Evolutionary conservation across 2,113 vertebrate species (phyloP).

Genomic region (Halcyon malimbica): DNA sequence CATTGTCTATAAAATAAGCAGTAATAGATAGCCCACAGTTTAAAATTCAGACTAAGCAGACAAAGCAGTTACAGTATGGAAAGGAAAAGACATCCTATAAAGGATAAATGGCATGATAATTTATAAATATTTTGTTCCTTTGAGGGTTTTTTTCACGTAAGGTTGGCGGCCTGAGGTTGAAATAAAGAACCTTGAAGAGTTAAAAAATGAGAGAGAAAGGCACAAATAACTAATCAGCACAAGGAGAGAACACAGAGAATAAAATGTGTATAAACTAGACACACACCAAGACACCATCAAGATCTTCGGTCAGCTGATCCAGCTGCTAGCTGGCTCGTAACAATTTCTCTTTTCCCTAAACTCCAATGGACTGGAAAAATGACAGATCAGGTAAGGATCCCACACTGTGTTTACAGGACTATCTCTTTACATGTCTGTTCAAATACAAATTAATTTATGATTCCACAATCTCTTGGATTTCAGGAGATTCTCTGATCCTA

Average conservation of each 20-base stretch:
- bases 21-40: background rate
- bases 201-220: background rate
- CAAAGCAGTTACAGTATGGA: background rate
- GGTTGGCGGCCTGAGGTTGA: background rate
- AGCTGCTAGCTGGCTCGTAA: background rate
- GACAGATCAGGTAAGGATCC: background rate
- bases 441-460: background rate
- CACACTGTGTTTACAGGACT: background rate
- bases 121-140: background rate
- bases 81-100: background rate
- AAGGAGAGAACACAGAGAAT: background rate
- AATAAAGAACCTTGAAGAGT: background rate
- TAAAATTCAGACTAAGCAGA: background rate
- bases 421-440: background rate
- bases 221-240: background rate
- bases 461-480: background rate
- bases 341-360: background rate
- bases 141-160: background rate
- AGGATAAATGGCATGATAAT: background rate
- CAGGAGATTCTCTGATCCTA: background rate
- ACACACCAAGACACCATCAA: background rate
- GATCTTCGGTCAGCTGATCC: background rate
- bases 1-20: background rate
- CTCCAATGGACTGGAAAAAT: background rate
- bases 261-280: background rate